Evolutionary conservation across 2,888 invertebrate species (phyloP), one percentile per base, ranked within the genome.

Genomic region (Parelbella ahira): DNA sequence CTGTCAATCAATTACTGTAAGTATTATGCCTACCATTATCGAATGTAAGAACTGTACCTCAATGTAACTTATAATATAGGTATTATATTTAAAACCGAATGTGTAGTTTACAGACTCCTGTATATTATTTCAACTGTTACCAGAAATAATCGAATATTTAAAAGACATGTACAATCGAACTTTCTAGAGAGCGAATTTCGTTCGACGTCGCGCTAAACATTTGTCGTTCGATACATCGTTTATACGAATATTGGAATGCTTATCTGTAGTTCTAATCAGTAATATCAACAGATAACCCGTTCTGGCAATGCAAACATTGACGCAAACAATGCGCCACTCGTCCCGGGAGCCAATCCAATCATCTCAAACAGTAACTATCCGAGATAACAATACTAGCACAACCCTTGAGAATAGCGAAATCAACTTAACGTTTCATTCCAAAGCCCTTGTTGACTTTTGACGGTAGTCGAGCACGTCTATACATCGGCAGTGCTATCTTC

Each of bases 401-500:
- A 71, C 84, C 84, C 84, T 76, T 76, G 82, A 82, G 82, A 76
- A 74, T 75, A 71, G 59, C 71, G 72, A 73, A 83, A 84, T 84
- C 83, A 81, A 82, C 82, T 82, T 79, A 81, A 67, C 79, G 70
- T 81, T 76, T 72, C 76, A 68, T 68, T 68, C 67, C 49, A n/a
- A n/a, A 55, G 70, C 84, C 83, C 86, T 74, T 87, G 86, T 87
- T 87, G 86, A 87, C 86, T 87, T 79, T 82, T 76, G 78, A 77
- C 83, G 80, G 78, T n/a, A n/a, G n/a, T 20, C 11, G 10, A 6
- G 10, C 15, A 15, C 15, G 15, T 15, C n/a, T 10, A 20, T 70
- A 69, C 72, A 79, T 78, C 68, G 72, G 63, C 78, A 73, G 72
- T 79, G 78, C 81, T 87, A 86, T 87, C 86, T 84, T 78, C 82